Percentiles rank a stretch among this genome's conserved stretches.
Conservation (phyloP, 2,797 vertebrate species). For the Odontamblyopus rebecca region DNA sequence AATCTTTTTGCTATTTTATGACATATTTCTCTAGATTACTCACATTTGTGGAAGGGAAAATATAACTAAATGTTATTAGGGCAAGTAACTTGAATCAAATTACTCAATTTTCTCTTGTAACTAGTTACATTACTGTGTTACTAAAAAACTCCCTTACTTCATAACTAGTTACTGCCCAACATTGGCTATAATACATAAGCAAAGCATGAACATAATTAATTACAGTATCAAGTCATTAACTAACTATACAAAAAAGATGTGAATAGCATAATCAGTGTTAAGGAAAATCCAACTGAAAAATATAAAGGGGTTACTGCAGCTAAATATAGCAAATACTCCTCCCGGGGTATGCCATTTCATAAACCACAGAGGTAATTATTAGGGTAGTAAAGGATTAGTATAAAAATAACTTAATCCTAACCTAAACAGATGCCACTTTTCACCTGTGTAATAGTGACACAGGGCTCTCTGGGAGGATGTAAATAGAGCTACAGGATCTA, state of each 20-base stretch:
- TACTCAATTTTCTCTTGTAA: no score
- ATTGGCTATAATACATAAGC: no score
- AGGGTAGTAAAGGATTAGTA: constrained; percentile 30
- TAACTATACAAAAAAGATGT: not conserved
- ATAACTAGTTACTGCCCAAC: no score
- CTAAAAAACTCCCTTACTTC: no score
- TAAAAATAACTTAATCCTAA: constrained; percentile 41
- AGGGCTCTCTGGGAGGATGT: not conserved
- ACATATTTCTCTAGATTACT: no score
- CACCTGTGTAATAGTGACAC: constrained; percentile 13
- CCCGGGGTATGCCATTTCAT: constrained; percentile 3
- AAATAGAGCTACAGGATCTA: no score
- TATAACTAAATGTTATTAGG: no score
- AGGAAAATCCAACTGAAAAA: not conserved
- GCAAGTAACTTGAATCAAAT: no score
- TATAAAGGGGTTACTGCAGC: not conserved
- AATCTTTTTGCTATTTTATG: no score
- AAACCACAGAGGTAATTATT: constrained; percentile 31
- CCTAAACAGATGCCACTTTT: constrained; percentile 18
- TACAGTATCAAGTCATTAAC: not conserved
- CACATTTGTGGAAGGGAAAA: no score
- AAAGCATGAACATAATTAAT: no score
- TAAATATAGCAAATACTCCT: not conserved
- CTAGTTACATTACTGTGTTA: no score
- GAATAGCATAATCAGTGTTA: not conserved